Base-by-base conservation (phyloP, 1,140 invertebrate species). In the Nautilus pompilius region DNA sequence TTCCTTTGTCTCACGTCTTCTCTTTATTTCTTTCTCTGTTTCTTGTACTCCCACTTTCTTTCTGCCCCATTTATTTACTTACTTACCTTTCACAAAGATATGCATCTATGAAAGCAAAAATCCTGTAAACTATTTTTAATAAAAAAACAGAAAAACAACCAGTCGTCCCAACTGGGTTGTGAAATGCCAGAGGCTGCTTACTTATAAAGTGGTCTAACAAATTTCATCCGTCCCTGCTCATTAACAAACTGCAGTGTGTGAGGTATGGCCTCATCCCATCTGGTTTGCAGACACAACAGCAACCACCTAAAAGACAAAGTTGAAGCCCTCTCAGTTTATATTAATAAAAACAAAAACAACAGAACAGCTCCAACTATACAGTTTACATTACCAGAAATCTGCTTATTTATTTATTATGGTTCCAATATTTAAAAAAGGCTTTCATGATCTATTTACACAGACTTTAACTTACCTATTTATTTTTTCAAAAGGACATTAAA, bases 201-300 rank as follows among this genome's bases (percentile, higher is more conserved):
- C 86, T 82, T 86, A 79, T 93, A 96, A 51, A 96, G 85, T 17
- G 93, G 93, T 53, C 91, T 84, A 0, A 93, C 89, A 85, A 89
- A 96, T 77, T 96, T 96, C 90, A 96, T 93, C 63, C 95, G 87
- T 56, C 94, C 93, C 76, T 93, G 88, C 26, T 87, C 85, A 63
- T 89, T 93, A 3, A 93, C 87, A 85, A 95, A 95, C 2, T 88
- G 74, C 24, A 96, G 83, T 8, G 89, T 89, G 3, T 74, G 66
- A 1, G 85, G 76, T 33, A 96, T 82, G 69, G 88, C 87, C 0
- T 87, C 82, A 51, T 86, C 74, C 85, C 92, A 91, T 49, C 86
- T 85, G 6, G 87, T 87, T 77, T 88, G 89, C 0, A 96, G 84
- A 62, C 91, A 88, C 34, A 95, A 77, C 51, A 91, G 86, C 32